A percentile compares a stretch with the other conserved stretches of the same genome.
Evolutionary conservation across 2,888 invertebrate species (phyloP).

Genomic region (Argyresthia goedartella): DNA sequence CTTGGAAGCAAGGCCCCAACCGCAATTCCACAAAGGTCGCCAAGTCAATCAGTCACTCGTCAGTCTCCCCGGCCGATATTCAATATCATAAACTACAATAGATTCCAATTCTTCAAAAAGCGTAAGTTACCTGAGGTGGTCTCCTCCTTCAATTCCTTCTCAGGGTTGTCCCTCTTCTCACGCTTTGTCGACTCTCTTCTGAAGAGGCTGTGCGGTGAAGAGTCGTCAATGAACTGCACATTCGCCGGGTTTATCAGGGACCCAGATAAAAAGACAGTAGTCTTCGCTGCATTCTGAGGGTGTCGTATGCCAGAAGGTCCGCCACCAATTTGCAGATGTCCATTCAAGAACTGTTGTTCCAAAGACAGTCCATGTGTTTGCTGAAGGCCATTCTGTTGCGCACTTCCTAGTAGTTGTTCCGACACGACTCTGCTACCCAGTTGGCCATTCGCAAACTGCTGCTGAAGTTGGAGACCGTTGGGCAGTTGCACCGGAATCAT

Average conservation of each 20-base stretch:
- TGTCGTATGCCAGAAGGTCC: no score
- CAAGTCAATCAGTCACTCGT: no score
- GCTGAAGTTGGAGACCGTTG: slow-evolving; percentile 63
- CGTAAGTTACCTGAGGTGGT: slow-evolving; percentile 27
- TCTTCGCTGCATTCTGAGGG: slow-evolving; percentile 20
- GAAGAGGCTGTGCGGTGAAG: slow-evolving; percentile 57
- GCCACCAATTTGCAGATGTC: neutral
- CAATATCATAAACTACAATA: no score
- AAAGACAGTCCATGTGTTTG: neutral
- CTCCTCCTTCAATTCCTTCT: slow-evolving; percentile 44
- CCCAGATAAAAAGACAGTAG: slow-evolving; percentile 45
- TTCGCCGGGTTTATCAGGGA: slow-evolving; percentile 70
- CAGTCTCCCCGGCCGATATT: no score
- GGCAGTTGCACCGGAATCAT: slow-evolving; percentile 54
- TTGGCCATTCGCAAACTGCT: slow-evolving; percentile 76
- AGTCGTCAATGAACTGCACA: slow-evolving; percentile 74
- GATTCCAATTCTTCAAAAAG: no score
- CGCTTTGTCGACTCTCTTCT: slow-evolving; percentile 59
- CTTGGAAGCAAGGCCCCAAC: no score
- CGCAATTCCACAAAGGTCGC: no score
- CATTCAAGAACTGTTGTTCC: neutral
- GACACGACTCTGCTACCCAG: slow-evolving; percentile 69
- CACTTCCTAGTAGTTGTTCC: slow-evolving; percentile 63
- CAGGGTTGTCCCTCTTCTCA: slow-evolving; percentile 61
- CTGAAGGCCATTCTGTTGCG: slow-evolving; percentile 20